Percentiles rank a stretch among this genome's conserved stretches.
phyloP scores from a whole-genome alignment of 2,797 vertebrate genomes.

The Sebastes taczanowskii region DNA sequence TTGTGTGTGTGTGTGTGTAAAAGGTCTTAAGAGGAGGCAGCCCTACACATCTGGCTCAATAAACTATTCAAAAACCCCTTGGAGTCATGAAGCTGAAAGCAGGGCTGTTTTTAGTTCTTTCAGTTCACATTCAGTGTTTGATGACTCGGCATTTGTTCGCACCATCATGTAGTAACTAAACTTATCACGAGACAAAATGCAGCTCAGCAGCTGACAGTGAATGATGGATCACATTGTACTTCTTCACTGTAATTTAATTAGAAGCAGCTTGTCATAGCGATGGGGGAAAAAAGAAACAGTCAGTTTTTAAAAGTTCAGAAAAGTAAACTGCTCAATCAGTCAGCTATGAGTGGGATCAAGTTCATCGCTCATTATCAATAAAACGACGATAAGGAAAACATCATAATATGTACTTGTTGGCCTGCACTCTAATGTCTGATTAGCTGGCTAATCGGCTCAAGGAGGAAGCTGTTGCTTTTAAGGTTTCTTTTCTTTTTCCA shows the following conservation, averaged over 20 bases:
- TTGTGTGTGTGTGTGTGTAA: not conserved
- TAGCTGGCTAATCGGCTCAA: not conserved
- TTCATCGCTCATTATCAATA: not conserved
- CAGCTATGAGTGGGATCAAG: not conserved
- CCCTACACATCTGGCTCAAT: not conserved
- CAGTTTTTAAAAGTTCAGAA: not conserved
- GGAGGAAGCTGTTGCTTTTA: not conserved
- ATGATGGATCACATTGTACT: not conserved
- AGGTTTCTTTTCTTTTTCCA: not conserved
- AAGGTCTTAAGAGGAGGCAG: too few relatives aligned
- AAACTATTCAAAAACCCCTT: not conserved
- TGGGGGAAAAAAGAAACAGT: not conserved
- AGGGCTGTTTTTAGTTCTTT: not conserved
- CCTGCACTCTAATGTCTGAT: not conserved
- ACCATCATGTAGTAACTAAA: not conserved
- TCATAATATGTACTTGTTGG: not conserved
- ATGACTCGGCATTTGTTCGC: not conserved
- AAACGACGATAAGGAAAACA: not conserved
- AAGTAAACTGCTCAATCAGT: not conserved
- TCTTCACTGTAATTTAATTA: not conserved
- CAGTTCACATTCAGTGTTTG: not conserved
- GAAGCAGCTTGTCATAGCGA: not conserved
- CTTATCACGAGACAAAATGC: not conserved
- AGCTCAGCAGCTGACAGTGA: constrained; percentile 13
- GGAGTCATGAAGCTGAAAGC: not conserved